Evolutionary conservation across 2,113 vertebrate genomes (phyloP).

Genomic region (Lonchura striata): DNA sequence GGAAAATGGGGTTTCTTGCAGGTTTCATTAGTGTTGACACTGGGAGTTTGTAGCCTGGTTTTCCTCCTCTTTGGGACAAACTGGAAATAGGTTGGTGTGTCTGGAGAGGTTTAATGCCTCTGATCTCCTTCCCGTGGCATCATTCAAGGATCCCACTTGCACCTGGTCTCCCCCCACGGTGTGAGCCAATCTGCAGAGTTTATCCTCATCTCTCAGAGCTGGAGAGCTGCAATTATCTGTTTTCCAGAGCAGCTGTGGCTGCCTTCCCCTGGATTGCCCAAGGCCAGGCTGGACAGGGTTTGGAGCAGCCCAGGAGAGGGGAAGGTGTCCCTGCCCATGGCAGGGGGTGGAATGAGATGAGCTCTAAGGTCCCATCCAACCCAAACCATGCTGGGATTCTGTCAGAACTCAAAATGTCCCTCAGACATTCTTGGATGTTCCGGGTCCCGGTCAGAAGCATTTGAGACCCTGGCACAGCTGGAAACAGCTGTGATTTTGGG

Average conservation of each 20-base stretch:
- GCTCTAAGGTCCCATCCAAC: not conserved
- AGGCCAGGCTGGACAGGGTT: accelerated
- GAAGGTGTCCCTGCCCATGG: not conserved
- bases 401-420: no score
- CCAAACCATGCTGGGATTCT: not conserved
- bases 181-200: not conserved
- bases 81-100: not conserved
- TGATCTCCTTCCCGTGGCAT: accelerated
- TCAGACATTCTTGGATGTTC: no score
- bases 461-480: no score
- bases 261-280: not conserved
- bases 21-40: not conserved
- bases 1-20: not conserved
- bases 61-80: not conserved
- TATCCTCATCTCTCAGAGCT: not conserved
- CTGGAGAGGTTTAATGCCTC: not conserved
- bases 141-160: not conserved
- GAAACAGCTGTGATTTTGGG: no score
- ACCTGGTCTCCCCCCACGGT: accelerated
- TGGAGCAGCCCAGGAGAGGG: accelerated
- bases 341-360: not conserved
- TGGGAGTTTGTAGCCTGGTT: not conserved
- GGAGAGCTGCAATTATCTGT: not conserved
- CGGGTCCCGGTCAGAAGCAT: no score
- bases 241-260: not conserved